These are phyloP conservation scores for Athalia cordata DNA, from an alignment of 2,888 invertebrate species.

Conservation along the genomic window DNA sequence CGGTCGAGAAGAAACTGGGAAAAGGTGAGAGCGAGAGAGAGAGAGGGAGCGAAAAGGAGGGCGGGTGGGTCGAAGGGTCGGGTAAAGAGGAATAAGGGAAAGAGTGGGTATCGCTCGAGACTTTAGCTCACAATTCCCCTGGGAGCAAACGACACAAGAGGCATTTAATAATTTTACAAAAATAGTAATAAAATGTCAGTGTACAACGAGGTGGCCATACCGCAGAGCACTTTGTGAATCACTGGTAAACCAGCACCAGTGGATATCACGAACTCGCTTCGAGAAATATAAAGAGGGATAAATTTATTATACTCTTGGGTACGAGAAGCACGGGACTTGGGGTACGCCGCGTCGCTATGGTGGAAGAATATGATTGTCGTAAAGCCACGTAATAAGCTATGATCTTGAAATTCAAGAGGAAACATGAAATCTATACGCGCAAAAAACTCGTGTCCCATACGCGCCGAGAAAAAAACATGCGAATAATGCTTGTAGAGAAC, in stretches of 20 bases:
- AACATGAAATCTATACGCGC: constrained; percentile 3
- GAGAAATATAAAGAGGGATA: not conserved
- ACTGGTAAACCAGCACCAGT: not conserved
- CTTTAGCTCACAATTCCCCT: not conserved
- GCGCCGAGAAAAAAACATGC: too few relatives aligned
- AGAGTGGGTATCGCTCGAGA: too few relatives aligned
- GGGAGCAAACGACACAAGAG: constrained; percentile 12
- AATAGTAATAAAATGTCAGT: constrained; percentile 28
- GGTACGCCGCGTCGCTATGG: not conserved
- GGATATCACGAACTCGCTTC: not conserved
- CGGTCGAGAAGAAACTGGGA: not conserved
- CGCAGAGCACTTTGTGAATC: not conserved
- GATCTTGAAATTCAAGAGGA: constrained; percentile 3
- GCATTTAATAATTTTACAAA: constrained; percentile 34
- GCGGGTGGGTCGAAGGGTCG: not conserved
- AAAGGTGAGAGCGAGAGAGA: not conserved
- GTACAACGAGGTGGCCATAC: not conserved
- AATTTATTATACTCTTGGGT: constrained; percentile 26
- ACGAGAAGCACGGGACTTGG: not conserved
- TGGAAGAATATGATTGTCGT: constrained; percentile 2
- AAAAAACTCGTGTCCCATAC: not conserved
- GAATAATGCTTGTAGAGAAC: too few relatives aligned
- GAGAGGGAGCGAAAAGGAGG: not conserved
- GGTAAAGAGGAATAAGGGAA: too few relatives aligned
- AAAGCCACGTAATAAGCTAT: not conserved